Base-by-base conservation (phyloP, 2,888 invertebrate genomes). In the Leptinotarsa rubiginosa region DNA sequence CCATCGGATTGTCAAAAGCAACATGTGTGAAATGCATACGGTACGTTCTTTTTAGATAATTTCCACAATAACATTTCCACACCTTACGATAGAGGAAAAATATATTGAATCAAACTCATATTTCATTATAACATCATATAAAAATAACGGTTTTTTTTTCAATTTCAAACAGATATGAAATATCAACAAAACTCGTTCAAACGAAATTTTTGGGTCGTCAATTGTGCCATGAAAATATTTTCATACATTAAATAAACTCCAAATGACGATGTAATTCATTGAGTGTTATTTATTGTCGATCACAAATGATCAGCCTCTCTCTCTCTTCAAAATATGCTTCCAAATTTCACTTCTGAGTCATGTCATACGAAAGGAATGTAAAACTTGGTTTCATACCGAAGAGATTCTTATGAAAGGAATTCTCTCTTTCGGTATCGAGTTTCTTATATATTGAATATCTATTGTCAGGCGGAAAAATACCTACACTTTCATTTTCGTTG, bases 381-480 rank as follows among this genome's bases (percentile, higher is more conserved):
- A 41, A 67, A 67, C 22, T 41, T 62, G 62, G 62, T 62, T 62
- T 62, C 31, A 41, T 62, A 62, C n/a, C 16, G 62, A 59, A 25
- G 59, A 59, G 59, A 59, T 20, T 59, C 15, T 31, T 62, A 62
- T 62, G 62, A 62, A 62, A 62, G 62, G 62, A 62, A 62, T 62
- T 62, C 62, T 62, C 62, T 41, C 62, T 62, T 62, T 41, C 31
- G 62, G 62, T 62, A 25, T 62, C 62, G 31, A 25, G n/a, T 62
- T 62, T 62, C 62, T 31, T 41, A 31, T 25, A 31, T 31, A 41
- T 41, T 18, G 62, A 62, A 41, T 41, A 62, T 16, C 62, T 62
- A 31, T 41, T 62, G 62, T 62, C 16, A 16, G 62, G 2, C 18
- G 62, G 31, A 25, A 62, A 41, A 31, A 62, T 22, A 59, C 13